Evolutionary conservation across 2,113 vertebrate genomes (phyloP).

Genomic region (Heloderma charlesbogerti): DNA sequence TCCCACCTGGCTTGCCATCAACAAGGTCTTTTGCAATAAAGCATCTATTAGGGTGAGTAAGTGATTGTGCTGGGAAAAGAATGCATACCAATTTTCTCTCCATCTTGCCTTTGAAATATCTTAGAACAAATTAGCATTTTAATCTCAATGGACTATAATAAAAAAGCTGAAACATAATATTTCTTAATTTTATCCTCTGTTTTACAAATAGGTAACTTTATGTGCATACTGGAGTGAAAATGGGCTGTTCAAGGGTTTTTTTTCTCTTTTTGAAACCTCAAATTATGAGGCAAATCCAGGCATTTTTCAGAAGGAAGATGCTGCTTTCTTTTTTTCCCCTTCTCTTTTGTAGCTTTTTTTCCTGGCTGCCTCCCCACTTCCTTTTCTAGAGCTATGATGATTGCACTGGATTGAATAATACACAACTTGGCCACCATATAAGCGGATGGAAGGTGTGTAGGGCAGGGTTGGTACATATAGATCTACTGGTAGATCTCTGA

Average conservation of each 20-base stretch:
- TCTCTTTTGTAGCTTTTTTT: fast-evolving
- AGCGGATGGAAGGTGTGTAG: not conserved
- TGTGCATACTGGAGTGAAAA: not conserved
- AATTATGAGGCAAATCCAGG: slow-evolving; percentile 9
- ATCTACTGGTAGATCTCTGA: no score
- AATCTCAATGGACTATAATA: slow-evolving; percentile 3
- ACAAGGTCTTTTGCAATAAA: slow-evolving; percentile 96
- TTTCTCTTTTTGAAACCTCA: not conserved
- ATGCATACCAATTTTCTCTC: slow-evolving; percentile 1
- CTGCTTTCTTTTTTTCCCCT: not conserved
- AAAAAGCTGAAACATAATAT: not conserved
- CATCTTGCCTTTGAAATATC: not conserved
- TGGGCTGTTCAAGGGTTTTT: fast-evolving
- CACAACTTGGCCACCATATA: not conserved
- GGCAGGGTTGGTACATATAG: no score
- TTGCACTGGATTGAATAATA: not conserved
- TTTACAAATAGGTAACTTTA: not conserved
- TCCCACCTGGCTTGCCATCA: slow-evolving; percentile 98
- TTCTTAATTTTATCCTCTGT: not conserved
- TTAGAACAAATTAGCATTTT: not conserved
- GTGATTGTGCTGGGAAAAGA: slow-evolving; percentile 8
- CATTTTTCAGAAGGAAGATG: slow-evolving; percentile 3
- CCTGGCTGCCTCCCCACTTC: not conserved
- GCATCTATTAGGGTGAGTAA: slow-evolving; percentile 93
- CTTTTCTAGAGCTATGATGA: not conserved